Evolutionary conservation across 2,113 vertebrate species (phyloP).

Genomic region (Mugil cephalus): DNA sequence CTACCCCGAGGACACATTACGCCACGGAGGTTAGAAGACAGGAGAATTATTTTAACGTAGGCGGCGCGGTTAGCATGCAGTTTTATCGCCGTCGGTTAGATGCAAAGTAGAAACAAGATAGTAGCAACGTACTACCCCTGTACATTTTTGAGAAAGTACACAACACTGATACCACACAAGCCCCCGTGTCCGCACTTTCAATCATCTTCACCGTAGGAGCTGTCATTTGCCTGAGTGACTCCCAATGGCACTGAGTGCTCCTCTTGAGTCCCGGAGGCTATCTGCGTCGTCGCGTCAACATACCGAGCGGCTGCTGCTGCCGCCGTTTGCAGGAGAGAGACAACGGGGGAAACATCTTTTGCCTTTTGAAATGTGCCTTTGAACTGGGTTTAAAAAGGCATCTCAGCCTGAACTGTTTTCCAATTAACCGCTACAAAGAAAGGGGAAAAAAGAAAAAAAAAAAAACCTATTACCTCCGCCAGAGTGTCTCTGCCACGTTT

Average conservation of each 20-base stretch:
- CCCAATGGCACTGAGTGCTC: constrained; percentile 28
- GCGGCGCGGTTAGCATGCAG: too few relatives aligned
- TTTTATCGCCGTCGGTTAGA: too few relatives aligned
- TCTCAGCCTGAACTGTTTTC: constrained; percentile 23
- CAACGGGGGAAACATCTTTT: constrained; percentile 20
- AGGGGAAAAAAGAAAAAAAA: constrained; percentile 38
- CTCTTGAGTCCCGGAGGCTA: constrained; percentile 34
- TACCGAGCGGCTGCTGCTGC: constrained; percentile 11
- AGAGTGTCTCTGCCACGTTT: constrained; percentile 41
- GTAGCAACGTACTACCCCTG: too few relatives aligned
- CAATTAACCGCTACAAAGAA: constrained; percentile 51
- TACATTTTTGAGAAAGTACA: too few relatives aligned
- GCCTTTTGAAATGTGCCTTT: neutral
- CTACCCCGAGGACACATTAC: too few relatives aligned
- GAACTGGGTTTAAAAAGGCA: constrained; percentile 36
- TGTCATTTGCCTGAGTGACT: constrained; percentile 34
- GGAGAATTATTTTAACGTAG: too few relatives aligned
- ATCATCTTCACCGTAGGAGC: neutral
- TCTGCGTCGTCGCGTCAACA: constrained; percentile 16
- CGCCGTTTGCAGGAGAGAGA: neutral
- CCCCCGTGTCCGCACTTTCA: constrained; percentile 3
- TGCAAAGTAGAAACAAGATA: too few relatives aligned
- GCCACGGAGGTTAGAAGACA: too few relatives aligned
- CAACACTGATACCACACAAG: neutral
- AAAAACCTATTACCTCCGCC: constrained; percentile 26